Evolutionary conservation across 2,797 vertebrate species (phyloP), one percentile per base, ranked within the genome.

Genomic region (Anguilla pacifica): DNA sequence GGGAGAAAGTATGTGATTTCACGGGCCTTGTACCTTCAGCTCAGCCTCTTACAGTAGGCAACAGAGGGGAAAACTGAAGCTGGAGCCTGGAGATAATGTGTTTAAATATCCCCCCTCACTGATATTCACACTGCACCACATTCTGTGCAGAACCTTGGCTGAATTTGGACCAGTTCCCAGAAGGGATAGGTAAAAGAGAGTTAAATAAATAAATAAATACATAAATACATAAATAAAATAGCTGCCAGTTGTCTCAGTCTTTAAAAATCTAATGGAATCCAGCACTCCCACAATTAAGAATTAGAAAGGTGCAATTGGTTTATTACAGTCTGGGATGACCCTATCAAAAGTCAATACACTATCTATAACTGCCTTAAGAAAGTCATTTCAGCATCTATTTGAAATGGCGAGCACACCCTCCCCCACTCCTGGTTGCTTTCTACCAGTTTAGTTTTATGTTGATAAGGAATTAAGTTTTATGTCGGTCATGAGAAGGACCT

Each of bases 251-350:
- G 77, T n/a, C 55, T 57, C 25, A 2, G 28, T 64, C 25, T 57
- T 86, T 86, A 86, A 72, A 35, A 86, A 51, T 83, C 55, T 67
- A 83, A 67, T 83, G 57, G 31, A 85, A 57, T 61, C 57, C 25
- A 59, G 15, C 57, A 46, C 46, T 61, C 28, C 79, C 43, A 49
- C 79, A 82, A 87, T 83, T 67, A 87, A 82, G 53, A 87, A 87
- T 83, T 28, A 87, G 5, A 83, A 64, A 10, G 77, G 17, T 82
- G n/a, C 77, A 61, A 87, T 83, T 79, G 64, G 86, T 83, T 87
- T 83, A 39, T 43, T 87, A 53, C 43, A 39, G 9, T 49, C n/a
- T 49, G 35, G 57, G 46, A 15, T 64, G 86, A 87, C 15, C 86
- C 57, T n/a, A 82, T 83, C 55, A 87, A 46, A n/a, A 74, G 61